These are phyloP conservation scores for Drosophila kohkoa DNA, from an alignment of 1,140 invertebrate species.

Conservation along the genomic window DNA sequence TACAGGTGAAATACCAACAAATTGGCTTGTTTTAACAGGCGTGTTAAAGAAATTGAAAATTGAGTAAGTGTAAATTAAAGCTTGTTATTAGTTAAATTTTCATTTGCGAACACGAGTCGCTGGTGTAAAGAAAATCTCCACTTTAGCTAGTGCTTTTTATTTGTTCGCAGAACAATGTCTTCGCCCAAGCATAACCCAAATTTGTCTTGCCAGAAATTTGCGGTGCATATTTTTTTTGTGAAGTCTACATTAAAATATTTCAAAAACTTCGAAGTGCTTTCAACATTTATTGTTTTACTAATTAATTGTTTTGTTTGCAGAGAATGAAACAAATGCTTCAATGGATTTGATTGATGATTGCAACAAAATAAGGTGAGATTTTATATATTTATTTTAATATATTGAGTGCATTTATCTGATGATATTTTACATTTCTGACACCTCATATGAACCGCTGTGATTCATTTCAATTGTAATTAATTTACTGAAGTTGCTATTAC, in stretches of 20 bases:
- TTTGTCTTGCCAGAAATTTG: conserved; percentile 60
- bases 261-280: no score
- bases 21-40: neutral
- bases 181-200: conserved; percentile 84
- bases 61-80: conserved; percentile 30
- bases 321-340: conserved; percentile 1
- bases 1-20: conserved; percentile 49
- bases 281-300: conserved; percentile 5
- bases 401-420: conserved; percentile 48
- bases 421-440: conserved; percentile 80
- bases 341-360: conserved; percentile 3
- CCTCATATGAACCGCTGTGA: conserved; percentile 82
- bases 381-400: neutral
- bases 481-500: conserved; percentile 38
- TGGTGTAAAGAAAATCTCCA: conserved; percentile 74
- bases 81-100: neutral
- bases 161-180: conserved; percentile 78
- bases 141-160: conserved; percentile 84
- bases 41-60: conserved; percentile 27
- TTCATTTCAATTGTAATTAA: conserved; percentile 64
- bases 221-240: conserved; percentile 79
- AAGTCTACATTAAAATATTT: conserved; percentile 58
- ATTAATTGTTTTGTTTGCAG: conserved; percentile 20
- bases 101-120: conserved; percentile 73
- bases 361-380: conserved; percentile 4